Evolutionary conservation across 1,140 invertebrate genomes (phyloP), one percentile per base, ranked within the genome.

Genomic region (Drosophila pruinosa): DNA sequence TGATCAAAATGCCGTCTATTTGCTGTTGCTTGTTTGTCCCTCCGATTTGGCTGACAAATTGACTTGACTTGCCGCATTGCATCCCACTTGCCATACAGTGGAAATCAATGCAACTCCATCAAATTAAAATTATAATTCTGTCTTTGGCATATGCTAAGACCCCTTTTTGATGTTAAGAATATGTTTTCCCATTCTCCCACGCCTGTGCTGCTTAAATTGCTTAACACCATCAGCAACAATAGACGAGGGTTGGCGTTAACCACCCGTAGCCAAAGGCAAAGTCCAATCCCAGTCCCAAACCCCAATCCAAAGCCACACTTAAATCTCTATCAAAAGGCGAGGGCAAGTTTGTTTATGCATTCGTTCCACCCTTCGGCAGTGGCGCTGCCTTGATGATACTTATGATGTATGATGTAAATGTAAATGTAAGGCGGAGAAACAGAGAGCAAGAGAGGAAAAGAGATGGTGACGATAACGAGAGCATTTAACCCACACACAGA

Each of bases 41-140:
- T 52, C 56, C 52, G 56, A 56, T 45, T 65, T 62, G 59, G 36
- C 81, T 86, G 82, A 88, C 82, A 88, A 88, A 88, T 88, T 88
- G 75, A 48, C 22, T 48, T 48, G 22, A 2, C 22, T 48, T 48
- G 3, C 41, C 21, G 17, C 7, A 5, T 17, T 17, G 14, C 12
- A 28, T 28, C 15, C 4, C 31, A 12, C 31, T 12, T 8, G 14
- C 12, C 14, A 19, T 14, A 6, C 8, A 50, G 56, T 14, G 21
- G 7, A 43, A 53, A 34, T 67, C 53, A 59, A 53, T 50, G 24
- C 54, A 45, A 22, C 64, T 80, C 79, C 61, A 85, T 85, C 76
- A 70, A 19, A 64, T 45, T 61, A 50, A 69, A 26, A 69, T 69
- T 68, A 59, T 78, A 88, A 86, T 88, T 78, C 75, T 45, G 71